Conservation (phyloP, 2,888 invertebrate genomes). For the Limnephilus rhombicus region DNA sequence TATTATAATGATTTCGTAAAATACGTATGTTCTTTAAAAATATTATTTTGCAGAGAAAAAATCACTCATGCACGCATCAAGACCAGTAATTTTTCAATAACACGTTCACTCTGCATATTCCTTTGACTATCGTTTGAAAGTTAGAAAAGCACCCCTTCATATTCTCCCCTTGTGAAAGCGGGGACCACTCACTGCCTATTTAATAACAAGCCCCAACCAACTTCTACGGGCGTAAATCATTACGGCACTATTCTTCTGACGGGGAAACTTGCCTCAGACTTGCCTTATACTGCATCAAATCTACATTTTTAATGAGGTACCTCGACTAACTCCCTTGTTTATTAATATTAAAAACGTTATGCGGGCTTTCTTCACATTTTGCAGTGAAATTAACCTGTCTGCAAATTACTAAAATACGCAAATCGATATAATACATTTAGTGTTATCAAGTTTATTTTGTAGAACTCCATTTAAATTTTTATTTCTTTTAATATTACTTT, state of each 20-base stretch:
- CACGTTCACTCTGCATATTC: neutral
- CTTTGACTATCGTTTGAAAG: neutral
- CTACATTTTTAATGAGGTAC: neutral
- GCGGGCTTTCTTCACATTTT: neutral
- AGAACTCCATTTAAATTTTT: too few species aligned
- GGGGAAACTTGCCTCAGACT: neutral
- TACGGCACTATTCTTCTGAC: neutral
- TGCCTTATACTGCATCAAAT: neutral
- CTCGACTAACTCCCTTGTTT: neutral
- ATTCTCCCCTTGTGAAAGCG: neutral
- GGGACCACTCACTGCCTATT: neutral
- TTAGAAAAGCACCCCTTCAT: neutral
- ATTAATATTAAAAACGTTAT: neutral
- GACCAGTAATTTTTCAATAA: neutral
- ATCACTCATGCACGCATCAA: neutral
- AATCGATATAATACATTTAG: too few species aligned
- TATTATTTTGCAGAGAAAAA: neutral
- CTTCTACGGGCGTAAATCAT: neutral
- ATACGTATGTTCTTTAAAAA: neutral
- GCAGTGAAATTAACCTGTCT: neutral
- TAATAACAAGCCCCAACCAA: neutral
- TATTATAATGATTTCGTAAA: neutral
- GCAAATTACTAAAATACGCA: neutral
- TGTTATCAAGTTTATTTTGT: too few species aligned
- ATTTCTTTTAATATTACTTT: too few species aligned